A percentile compares a stretch with the other conserved stretches of the same genome.
Conservation (phyloP, 2,797 vertebrate species). For the Allobates femoralis region DNA sequence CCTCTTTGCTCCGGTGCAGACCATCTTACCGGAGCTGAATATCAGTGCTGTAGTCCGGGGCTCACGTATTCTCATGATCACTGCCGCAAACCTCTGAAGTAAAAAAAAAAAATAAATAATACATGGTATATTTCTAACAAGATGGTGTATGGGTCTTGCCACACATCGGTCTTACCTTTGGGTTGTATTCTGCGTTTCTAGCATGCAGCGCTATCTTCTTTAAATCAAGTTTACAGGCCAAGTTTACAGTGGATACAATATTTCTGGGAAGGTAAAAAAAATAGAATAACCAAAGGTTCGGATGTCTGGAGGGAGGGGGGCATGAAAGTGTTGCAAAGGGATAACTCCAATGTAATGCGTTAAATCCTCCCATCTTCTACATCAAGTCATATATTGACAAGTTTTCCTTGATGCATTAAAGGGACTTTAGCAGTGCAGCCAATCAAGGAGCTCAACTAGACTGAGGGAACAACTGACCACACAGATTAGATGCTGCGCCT, state of each 20-base stretch:
- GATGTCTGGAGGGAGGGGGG: too few relatives aligned
- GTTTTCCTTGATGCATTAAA: too few relatives aligned
- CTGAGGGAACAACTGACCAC: too few relatives aligned
- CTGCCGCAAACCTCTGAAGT: conserved; percentile 97
- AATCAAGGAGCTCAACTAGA: too few relatives aligned
- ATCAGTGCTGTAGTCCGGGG: conserved; percentile 97
- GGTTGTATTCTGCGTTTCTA: conserved; percentile 96
- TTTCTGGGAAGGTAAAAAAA: conserved; percentile 78
- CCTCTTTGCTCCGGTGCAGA: conserved; percentile 99
- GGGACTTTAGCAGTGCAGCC: too few relatives aligned
- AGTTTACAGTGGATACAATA: conserved; percentile 94
- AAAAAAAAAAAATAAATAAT: conserved; percentile 61
- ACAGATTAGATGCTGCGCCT: too few relatives aligned
- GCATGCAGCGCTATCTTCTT: conserved; percentile 95
- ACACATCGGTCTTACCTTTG: conserved; percentile 82
- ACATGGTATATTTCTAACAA: not conserved
- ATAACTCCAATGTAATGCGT: too few relatives aligned
- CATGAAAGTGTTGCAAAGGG: too few relatives aligned
- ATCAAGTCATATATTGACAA: too few relatives aligned
- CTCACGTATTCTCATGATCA: conserved; percentile 99
- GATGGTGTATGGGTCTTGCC: not conserved
- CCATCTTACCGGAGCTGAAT: conserved; percentile 99
- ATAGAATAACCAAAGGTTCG: too few relatives aligned
- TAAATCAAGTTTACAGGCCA: conserved; percentile 91
- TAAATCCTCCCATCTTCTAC: too few relatives aligned